Conservation (phyloP, 2,113 vertebrate species). For the Spheniscus mendiculus region DNA sequence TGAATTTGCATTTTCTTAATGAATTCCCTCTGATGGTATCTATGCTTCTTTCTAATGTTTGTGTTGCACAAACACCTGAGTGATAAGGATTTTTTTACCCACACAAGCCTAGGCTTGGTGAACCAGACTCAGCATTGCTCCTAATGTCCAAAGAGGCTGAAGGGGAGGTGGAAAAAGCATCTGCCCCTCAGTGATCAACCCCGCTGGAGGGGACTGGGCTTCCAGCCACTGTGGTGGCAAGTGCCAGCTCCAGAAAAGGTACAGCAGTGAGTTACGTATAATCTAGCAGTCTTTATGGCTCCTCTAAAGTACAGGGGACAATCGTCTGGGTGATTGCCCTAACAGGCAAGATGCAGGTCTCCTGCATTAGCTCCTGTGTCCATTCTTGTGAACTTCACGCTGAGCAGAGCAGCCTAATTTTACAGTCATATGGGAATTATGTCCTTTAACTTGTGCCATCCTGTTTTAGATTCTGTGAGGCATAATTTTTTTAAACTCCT, state of each 20-base stretch:
- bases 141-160: not conserved
- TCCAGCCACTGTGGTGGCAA: not conserved
- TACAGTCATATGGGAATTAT: not conserved
- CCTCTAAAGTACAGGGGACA: not conserved
- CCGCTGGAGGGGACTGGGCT: not conserved
- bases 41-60: not conserved
- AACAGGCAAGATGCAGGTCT: not conserved
- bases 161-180: not conserved
- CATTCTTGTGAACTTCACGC: not conserved
- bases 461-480: not conserved
- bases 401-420: not conserved
- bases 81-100: not conserved
- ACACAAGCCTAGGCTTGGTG: not conserved
- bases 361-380: not conserved
- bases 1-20: not conserved
- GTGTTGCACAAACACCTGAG: not conserved
- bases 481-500: not conserved
- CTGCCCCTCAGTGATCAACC: not conserved
- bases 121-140: not conserved
- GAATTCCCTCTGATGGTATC: not conserved
- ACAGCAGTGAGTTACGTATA: not conserved
- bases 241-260: not conserved
- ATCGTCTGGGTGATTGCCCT: accelerated
- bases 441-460: not conserved
- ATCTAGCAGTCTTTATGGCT: not conserved